Base-by-base conservation (phyloP, 2,113 vertebrate genomes). In the Lota lota region DNA sequence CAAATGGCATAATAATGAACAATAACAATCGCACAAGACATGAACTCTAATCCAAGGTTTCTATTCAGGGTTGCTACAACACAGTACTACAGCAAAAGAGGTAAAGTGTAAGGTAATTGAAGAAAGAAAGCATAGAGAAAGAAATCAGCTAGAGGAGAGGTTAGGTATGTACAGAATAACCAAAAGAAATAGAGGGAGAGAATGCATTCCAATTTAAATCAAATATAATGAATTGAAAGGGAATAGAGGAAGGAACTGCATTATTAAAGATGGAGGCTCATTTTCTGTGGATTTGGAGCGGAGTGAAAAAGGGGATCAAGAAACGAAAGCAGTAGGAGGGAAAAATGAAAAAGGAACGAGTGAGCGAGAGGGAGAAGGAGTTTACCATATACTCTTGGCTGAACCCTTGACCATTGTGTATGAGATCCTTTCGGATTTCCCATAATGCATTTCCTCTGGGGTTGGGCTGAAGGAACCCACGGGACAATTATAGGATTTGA, bases 321-420 rank as follows among this genome's bases (percentile, higher is more conserved):
- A 69, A 71, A 54, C 4, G 50, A 64, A 54, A 33, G 53, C 40
- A 18, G 20, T 60, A 16, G 47, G 21, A 64, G 50, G 58, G 57
- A 33, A 12, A 19, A 61, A 50, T 4, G 2, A 50, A 61, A 17
- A 21, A 50, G 16, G 15, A 22, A 16, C 21, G 15, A 21, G 10
- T 21, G 8, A 51, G 40, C 21, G 50, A 50, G 16, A 54, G 40
- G 19, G 63, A 63, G 50, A 68, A 33, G 59, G 20, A 68, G 58
- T 62, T 22, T 3, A 36, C 8, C 62, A 17, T 22, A 36, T 11
- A 58, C 66, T 60, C 72, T 72, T 75, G 73, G 73, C 73, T 72
- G 70, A 81, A 62, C 28, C 66, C 53, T 21, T 17, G 18, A 67
- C 50, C 67, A 68, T 78, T 81, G 67, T 78, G 63, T 61, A 50